Evolutionary conservation across 2,888 invertebrate species (phyloP).

Genomic region (Meiosimyza platycephala): DNA sequence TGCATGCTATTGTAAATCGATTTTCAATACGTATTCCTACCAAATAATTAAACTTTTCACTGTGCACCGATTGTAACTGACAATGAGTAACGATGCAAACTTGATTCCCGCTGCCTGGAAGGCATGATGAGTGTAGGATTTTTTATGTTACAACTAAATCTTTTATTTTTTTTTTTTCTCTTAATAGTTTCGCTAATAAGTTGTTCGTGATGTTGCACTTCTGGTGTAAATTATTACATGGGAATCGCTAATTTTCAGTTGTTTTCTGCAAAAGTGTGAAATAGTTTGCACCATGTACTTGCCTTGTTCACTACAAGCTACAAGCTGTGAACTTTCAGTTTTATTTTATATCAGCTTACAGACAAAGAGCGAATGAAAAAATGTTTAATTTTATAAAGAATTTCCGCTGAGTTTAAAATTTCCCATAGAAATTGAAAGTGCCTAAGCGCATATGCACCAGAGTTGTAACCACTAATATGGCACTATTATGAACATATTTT

Average conservation of each 20-base stretch:
- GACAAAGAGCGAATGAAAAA: slow-evolving; percentile 3
- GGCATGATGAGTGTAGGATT: too few relatives aligned
- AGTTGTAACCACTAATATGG: background rate
- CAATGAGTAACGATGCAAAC: too few relatives aligned
- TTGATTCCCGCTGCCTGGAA: too few relatives aligned
- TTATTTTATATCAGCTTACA: background rate
- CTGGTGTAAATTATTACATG: slow-evolving; percentile 15
- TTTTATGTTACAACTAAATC: too few relatives aligned
- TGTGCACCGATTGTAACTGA: too few relatives aligned
- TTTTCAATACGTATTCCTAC: too few relatives aligned
- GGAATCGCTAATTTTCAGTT: slow-evolving; percentile 3
- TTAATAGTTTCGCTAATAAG: slow-evolving; percentile 5
- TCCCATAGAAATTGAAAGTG: slow-evolving; percentile 19
- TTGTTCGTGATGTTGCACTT: slow-evolving; percentile 25
- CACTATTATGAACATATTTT: background rate
- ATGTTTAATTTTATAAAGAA: background rate
- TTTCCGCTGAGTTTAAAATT: background rate
- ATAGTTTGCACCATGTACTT: background rate
- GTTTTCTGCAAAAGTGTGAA: slow-evolving; percentile 3
- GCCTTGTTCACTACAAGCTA: too few relatives aligned
- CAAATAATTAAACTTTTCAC: too few relatives aligned
- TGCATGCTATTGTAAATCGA: too few relatives aligned
- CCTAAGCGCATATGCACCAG: background rate
- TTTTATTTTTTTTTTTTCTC: background rate
- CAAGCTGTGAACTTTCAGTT: background rate